Evolutionary conservation across 2,797 vertebrate genomes (phyloP).

Genomic region (Sebastes taczanowskii): DNA sequence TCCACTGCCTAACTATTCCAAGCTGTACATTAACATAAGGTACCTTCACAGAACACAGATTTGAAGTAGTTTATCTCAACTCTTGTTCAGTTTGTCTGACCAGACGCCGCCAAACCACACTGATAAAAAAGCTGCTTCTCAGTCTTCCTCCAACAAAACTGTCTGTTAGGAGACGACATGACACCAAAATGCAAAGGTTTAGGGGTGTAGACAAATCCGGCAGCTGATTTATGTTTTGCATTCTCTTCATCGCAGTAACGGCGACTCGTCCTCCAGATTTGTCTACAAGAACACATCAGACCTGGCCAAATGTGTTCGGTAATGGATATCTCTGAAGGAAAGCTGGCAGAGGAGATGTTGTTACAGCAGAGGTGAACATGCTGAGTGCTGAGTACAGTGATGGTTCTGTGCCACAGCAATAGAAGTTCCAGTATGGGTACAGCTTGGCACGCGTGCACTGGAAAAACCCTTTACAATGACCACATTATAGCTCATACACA

Average conservation of each 20-base stretch:
- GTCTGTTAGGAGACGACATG: not conserved
- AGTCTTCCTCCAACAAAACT: not conserved
- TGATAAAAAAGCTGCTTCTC: not conserved
- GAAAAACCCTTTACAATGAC: not conserved
- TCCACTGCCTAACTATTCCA: not conserved
- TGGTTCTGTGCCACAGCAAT: not conserved
- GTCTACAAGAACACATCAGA: not conserved
- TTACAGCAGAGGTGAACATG: not conserved
- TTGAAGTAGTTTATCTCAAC: not conserved
- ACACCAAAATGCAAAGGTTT: not conserved
- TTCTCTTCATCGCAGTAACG: too few relatives aligned
- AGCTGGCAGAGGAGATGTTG: not conserved
- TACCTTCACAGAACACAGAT: not conserved
- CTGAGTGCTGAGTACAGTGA: not conserved
- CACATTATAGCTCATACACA: slow-evolving; percentile 18
- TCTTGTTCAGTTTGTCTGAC: not conserved
- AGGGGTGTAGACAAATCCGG: too few relatives aligned
- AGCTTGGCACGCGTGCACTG: not conserved
- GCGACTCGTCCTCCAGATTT: not conserved
- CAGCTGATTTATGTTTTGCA: too few relatives aligned
- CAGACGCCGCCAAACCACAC: not conserved
- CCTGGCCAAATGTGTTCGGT: not conserved
- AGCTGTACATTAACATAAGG: not conserved
- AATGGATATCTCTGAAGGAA: not conserved
- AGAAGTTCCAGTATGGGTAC: slow-evolving; percentile 1